Conservation (phyloP, 1,140 invertebrate species). For the Halesus radiatus region DNA sequence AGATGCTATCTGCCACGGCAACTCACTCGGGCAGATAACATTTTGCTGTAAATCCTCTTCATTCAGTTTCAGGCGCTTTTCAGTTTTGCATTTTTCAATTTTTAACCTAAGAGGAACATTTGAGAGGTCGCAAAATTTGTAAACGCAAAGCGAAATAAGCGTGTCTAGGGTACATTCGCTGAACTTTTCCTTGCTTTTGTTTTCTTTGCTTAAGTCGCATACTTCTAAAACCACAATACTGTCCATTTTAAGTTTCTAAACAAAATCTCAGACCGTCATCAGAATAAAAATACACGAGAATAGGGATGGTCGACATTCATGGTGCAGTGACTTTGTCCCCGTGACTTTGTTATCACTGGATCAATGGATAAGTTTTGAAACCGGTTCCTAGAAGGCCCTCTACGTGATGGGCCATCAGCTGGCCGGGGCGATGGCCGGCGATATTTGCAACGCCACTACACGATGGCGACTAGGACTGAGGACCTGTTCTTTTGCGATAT, state of each 20-base stretch:
- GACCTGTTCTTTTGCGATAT: too few relatives aligned
- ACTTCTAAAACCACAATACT: constrained; percentile 6
- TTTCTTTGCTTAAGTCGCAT: background rate
- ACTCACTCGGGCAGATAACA: constrained; percentile 53
- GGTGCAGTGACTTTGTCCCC: too few relatives aligned
- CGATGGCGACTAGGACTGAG: too few relatives aligned
- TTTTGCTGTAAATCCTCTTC: constrained; percentile 53
- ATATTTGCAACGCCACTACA: too few relatives aligned
- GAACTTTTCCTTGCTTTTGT: background rate
- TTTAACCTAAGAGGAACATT: constrained; percentile 59
- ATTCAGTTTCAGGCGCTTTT: constrained; percentile 50
- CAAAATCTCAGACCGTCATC: too few relatives aligned
- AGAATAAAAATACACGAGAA: too few relatives aligned
- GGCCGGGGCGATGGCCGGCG: too few relatives aligned
- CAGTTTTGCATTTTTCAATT: constrained; percentile 50
- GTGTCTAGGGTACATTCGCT: constrained; percentile 63
- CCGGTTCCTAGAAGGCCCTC: too few relatives aligned
- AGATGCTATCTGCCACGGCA: constrained; percentile 64
- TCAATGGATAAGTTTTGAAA: too few relatives aligned
- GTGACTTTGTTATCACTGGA: too few relatives aligned
- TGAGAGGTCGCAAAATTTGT: constrained; percentile 63
- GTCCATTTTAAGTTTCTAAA: background rate
- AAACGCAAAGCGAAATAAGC: constrained; percentile 64
- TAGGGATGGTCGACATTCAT: too few relatives aligned
- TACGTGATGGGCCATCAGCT: too few relatives aligned